Conservation (phyloP, 1,140 invertebrate genomes). For the Hirudo medicinalis region DNA sequence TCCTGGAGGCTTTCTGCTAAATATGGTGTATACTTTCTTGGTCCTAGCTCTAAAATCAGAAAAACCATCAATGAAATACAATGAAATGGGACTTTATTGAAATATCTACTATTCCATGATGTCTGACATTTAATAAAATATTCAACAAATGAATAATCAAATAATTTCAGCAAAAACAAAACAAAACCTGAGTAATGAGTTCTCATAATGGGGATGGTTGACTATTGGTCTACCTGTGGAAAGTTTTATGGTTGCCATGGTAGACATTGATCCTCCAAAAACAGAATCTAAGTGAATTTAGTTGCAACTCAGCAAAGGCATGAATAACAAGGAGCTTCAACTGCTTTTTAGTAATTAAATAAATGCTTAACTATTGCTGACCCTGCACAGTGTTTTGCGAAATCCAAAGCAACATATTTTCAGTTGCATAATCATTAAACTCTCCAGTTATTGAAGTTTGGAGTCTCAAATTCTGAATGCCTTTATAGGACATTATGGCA, state of each 20-base stretch:
- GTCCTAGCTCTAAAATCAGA: slow-evolving; percentile 51
- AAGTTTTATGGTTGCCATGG: slow-evolving; percentile 64
- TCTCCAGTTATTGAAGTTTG: slow-evolving; percentile 45
- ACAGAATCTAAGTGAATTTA: slow-evolving; percentile 44
- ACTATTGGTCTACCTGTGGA: slow-evolving; percentile 60
- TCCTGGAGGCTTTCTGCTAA: slow-evolving; percentile 38
- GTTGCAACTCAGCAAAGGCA: background rate
- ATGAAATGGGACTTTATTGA: background rate
- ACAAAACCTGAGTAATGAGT: slow-evolving; percentile 39
- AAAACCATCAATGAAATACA: background rate
- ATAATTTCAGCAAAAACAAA: too few species aligned
- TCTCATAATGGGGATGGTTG: slow-evolving; percentile 49
- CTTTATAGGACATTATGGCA: slow-evolving; percentile 42
- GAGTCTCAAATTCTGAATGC: slow-evolving; percentile 41
- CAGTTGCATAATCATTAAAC: slow-evolving; percentile 44
- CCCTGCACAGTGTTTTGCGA: slow-evolving; percentile 46
- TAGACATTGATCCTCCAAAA: slow-evolving; percentile 72
- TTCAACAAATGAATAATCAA: background rate
- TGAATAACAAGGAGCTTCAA: background rate
- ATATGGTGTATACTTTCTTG: slow-evolving; percentile 47
- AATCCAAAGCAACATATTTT: slow-evolving; percentile 63
- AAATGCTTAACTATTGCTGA: slow-evolving; percentile 24
- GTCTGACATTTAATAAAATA: background rate
- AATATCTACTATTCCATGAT: background rate
- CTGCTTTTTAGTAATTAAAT: background rate